phyloP scores from a whole-genome alignment of 2,113 vertebrate species.

The Malurus melanocephalus region DNA sequence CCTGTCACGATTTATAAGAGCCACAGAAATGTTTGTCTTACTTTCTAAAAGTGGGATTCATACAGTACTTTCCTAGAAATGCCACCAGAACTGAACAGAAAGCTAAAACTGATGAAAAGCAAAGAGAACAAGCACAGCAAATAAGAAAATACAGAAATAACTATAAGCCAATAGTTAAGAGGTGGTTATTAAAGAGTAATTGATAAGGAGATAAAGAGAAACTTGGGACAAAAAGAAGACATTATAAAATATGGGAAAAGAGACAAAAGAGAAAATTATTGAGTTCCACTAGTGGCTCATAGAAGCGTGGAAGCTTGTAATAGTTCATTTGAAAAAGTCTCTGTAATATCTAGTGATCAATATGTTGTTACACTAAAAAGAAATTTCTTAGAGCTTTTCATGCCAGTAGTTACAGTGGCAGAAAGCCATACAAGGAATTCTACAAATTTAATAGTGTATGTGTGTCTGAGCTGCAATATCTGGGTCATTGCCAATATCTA shows the following conservation, averaged over 20 bases:
- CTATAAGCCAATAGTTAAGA: background rate
- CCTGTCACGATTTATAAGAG: background rate
- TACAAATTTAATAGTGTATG: background rate
- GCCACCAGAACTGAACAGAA: background rate
- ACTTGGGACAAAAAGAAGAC: background rate
- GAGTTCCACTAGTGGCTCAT: background rate
- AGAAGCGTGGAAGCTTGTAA: background rate
- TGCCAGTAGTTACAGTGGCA: background rate
- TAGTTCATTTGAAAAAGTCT: background rate
- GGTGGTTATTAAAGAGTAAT: background rate
- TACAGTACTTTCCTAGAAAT: background rate
- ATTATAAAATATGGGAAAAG: background rate
- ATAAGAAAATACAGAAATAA: background rate
- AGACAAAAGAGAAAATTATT: background rate
- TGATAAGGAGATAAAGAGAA: background rate
- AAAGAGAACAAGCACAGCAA: background rate
- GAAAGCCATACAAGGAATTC: background rate
- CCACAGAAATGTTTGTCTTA: background rate
- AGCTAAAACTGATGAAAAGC: background rate
- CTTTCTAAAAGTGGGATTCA: background rate
- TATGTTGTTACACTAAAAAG: background rate
- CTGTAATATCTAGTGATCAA: background rate
- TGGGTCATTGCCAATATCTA: background rate
- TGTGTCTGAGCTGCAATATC: background rate
- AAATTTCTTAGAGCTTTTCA: background rate